phyloP scores from a whole-genome alignment of 2,797 vertebrate species.

The Carapus acus region DNA sequence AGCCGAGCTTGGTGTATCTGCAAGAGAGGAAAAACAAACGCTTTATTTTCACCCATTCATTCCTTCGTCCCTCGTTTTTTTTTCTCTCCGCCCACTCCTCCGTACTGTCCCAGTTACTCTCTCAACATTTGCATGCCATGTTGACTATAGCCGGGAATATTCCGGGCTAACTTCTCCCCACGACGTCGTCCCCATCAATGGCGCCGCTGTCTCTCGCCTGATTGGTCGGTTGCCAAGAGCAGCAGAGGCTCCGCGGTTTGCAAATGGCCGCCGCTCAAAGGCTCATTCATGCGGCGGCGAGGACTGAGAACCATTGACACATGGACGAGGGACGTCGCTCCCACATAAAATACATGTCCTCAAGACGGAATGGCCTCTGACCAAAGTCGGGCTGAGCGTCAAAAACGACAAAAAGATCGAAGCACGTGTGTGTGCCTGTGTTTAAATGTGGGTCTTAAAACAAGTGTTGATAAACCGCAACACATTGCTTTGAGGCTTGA shows the following conservation, averaged over 20 bases:
- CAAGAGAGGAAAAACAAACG: slow-evolving; percentile 46
- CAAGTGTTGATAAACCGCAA: too few relatives aligned
- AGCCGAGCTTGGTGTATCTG: slow-evolving; percentile 96
- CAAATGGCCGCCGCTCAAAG: slow-evolving; percentile 45
- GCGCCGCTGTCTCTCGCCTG: slow-evolving; percentile 34
- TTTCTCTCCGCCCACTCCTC: too few relatives aligned
- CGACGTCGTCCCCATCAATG: slow-evolving; percentile 46
- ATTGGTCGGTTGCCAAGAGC: slow-evolving; percentile 38
- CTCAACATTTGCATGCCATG: slow-evolving; percentile 21
- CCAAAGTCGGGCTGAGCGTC: too few relatives aligned
- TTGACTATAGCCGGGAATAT: slow-evolving; percentile 20
- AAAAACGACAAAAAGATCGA: too few relatives aligned
- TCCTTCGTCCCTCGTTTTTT: too few relatives aligned
- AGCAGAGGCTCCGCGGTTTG: slow-evolving; percentile 36
- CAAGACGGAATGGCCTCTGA: slow-evolving; percentile 26
- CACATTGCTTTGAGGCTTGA: too few relatives aligned
- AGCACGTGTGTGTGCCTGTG: too few relatives aligned
- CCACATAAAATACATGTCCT: slow-evolving; percentile 18
- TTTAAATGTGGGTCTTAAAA: too few relatives aligned
- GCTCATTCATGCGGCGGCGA: slow-evolving; percentile 46
- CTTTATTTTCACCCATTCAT: slow-evolving; percentile 5
- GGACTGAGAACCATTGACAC: slow-evolving; percentile 32
- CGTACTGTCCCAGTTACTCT: too few relatives aligned
- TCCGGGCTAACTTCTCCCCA: slow-evolving; percentile 12
- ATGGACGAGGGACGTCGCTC: not conserved